phyloP scores from a whole-genome alignment of 2,888 invertebrate genomes.

The Resseliella maxima region DNA sequence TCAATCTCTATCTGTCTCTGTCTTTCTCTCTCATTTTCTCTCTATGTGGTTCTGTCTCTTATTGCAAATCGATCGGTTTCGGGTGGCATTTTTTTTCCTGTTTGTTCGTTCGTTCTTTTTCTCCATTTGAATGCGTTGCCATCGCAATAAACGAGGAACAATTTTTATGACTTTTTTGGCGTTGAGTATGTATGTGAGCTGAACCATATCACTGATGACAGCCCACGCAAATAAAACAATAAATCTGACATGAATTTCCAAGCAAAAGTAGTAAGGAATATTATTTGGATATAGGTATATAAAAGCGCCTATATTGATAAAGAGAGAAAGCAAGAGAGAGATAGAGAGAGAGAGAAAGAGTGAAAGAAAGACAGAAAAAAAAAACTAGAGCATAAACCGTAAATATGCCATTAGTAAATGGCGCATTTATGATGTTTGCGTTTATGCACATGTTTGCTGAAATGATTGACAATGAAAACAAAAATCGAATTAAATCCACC shows the following conservation, averaged over 20 bases:
- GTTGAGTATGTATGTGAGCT: background rate
- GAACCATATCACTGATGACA: conserved; percentile 22
- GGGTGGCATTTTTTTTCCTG: background rate
- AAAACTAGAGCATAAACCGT: background rate
- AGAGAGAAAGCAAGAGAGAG: no score
- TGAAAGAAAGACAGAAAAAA: no score
- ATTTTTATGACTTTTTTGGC: conserved; percentile 21
- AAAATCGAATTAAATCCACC: conserved; percentile 16
- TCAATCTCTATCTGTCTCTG: background rate
- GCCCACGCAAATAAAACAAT: conserved; percentile 32
- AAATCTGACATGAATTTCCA: background rate
- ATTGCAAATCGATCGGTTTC: background rate
- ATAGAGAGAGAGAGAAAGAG: no score
- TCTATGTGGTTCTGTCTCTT: no score
- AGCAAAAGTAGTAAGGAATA: background rate
- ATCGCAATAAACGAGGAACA: conserved; percentile 26
- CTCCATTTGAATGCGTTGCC: background rate
- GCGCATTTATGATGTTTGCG: background rate
- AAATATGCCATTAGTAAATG: background rate
- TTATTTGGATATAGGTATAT: background rate
- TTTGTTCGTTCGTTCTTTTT: background rate
- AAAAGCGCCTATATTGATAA: no score
- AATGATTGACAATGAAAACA: background rate
- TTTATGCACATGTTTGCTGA: background rate
- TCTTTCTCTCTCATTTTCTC: background rate